Evolutionary conservation across 2,888 invertebrate species (phyloP).

Genomic region (Pasiphila rectangulata): DNA sequence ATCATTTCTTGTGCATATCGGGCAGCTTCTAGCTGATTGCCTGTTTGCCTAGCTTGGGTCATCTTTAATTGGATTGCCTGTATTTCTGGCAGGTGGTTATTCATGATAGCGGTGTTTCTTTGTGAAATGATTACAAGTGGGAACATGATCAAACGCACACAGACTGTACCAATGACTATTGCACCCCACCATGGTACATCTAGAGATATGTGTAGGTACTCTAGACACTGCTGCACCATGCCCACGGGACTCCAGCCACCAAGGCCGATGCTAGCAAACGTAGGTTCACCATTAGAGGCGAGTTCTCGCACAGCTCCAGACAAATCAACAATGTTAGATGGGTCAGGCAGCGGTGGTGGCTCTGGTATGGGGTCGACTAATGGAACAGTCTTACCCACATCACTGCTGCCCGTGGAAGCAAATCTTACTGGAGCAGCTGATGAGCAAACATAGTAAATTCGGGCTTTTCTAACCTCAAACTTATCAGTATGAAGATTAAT

Average conservation of each 20-base stretch:
- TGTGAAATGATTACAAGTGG: conserved; percentile 92
- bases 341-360: conserved; percentile 70
- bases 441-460: conserved; percentile 68
- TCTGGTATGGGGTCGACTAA: conserved; percentile 67
- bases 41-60: conserved; percentile 91
- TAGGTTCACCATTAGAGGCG: conserved; percentile 85
- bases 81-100: conserved; percentile 92
- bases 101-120: conserved; percentile 89
- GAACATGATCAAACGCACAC: conserved; percentile 88
- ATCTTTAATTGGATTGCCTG: conserved; percentile 90
- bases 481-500: conserved; percentile 60
- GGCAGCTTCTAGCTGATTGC: conserved; percentile 89
- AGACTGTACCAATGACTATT: conserved; percentile 89
- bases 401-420: conserved; percentile 53
- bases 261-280: conserved; percentile 90
- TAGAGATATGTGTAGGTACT: conserved; percentile 88
- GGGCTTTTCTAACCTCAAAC: conserved; percentile 74
- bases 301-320: conserved; percentile 64
- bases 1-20: conserved; percentile 89
- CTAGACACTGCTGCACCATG: conserved; percentile 88
- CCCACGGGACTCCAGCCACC: conserved; percentile 92
- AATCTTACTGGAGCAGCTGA: conserved; percentile 61
- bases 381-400: conserved; percentile 50
- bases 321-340: conserved; percentile 50
- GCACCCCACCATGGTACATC: conserved; percentile 97